A percentile compares a stretch with the other conserved stretches of the same genome.
Evolutionary conservation across 2,797 vertebrate genomes (phyloP).

Genomic region (Carapus acus): DNA sequence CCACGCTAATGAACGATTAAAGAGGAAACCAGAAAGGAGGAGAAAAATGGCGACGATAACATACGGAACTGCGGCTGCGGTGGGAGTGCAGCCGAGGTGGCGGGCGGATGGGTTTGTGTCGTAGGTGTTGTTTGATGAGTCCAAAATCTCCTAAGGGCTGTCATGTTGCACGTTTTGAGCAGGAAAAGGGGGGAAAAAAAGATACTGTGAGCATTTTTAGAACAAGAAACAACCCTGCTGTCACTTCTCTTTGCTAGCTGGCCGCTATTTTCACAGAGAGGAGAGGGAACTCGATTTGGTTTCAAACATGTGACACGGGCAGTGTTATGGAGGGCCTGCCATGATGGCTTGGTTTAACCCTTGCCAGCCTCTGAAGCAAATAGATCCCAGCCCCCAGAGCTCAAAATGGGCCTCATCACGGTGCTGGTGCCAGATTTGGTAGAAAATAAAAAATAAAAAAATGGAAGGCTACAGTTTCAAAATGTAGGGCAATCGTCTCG

Average conservation of each 20-base stretch:
- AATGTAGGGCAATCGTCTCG: too few species aligned
- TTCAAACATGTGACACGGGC: not conserved
- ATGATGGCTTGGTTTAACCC: too few species aligned
- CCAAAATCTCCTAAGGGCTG: conserved; percentile 1
- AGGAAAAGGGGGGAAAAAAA: not conserved
- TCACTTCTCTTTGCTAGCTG: not conserved
- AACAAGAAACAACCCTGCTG: not conserved
- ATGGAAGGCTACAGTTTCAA: too few species aligned
- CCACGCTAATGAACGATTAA: conserved; percentile 1
- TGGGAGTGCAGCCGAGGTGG: not conserved
- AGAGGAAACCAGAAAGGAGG: not conserved
- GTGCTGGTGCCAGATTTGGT: too few species aligned
- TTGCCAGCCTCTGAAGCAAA: too few species aligned
- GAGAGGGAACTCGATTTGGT: not conserved
- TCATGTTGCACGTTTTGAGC: too few species aligned
- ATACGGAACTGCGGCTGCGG: not conserved
- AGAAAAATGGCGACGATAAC: not conserved
- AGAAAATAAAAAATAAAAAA: too few species aligned
- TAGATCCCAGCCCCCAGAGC: too few species aligned
- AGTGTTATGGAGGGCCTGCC: not conserved
- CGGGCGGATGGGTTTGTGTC: not conserved
- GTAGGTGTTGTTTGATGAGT: conserved; percentile 11
- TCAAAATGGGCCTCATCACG: too few species aligned
- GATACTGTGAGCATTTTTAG: not conserved
- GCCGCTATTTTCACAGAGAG: too few species aligned